phyloP scores from a whole-genome alignment of 2,888 invertebrate genomes.

The Apoda limacodes region DNA sequence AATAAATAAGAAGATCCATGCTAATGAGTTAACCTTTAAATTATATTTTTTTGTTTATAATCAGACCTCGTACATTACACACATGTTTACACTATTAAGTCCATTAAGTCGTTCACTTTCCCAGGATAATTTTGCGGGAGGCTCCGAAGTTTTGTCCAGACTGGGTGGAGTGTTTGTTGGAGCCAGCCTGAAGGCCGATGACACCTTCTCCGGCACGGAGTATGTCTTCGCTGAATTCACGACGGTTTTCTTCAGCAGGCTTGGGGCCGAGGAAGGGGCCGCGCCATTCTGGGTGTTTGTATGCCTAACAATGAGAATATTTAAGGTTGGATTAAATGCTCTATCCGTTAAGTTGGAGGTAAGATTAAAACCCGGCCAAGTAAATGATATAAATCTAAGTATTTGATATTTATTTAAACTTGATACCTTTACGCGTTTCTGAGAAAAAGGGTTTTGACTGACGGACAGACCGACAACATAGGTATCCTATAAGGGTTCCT shows the following conservation, averaged over 20 bases:
- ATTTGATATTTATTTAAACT: too few relatives aligned
- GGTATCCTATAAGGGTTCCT: too few relatives aligned
- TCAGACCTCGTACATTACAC: too few relatives aligned
- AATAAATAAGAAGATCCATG: too few relatives aligned
- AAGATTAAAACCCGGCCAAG: too few relatives aligned
- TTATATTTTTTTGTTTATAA: too few relatives aligned
- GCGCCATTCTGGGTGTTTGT: constrained; percentile 86
- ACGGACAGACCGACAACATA: too few relatives aligned
- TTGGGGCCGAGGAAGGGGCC: constrained; percentile 86
- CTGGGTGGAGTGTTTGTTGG: constrained; percentile 86
- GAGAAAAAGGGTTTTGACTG: too few relatives aligned
- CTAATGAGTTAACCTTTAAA: too few relatives aligned
- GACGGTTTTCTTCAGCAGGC: constrained; percentile 86
- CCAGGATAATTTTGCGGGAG: constrained; percentile 82
- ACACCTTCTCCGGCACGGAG: constrained; percentile 85
- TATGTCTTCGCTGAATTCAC: constrained; percentile 85
- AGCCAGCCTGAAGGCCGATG: constrained; percentile 90
- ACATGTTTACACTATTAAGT: background rate
- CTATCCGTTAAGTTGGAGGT: too few relatives aligned
- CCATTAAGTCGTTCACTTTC: constrained; percentile 65
- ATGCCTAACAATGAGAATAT: constrained; percentile 61
- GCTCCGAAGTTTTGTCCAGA: constrained; percentile 91
- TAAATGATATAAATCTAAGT: too few relatives aligned
- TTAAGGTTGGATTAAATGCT: background rate
- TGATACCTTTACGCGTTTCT: too few relatives aligned